phyloP scores from a whole-genome alignment of 2,113 vertebrate genomes.

The Toxotes jaculatrix region DNA sequence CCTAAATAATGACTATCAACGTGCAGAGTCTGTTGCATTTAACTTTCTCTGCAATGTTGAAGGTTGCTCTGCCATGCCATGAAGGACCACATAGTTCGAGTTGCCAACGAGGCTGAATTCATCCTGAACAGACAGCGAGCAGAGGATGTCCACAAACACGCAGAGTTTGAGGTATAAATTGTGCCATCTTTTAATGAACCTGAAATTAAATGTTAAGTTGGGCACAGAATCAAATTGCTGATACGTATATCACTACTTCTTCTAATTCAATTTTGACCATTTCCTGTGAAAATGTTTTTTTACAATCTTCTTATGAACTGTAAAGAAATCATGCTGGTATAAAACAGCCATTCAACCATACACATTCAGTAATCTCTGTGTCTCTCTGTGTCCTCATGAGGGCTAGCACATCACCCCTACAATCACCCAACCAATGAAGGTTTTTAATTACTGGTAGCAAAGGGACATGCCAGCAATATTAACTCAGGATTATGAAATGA shows the following conservation, averaged over 20 bases:
- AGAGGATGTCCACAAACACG: conserved; percentile 98
- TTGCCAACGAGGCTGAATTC: conserved; percentile 98
- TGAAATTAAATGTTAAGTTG: conserved; percentile 11
- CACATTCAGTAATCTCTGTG: conserved; percentile 55
- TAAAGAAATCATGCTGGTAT: conserved; percentile 60
- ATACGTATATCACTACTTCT: background rate
- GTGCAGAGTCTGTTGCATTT: conserved; percentile 6
- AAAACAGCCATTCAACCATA: conserved; percentile 35
- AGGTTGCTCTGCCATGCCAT: conserved; percentile 98
- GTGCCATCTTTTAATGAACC: background rate
- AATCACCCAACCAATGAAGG: conserved; percentile 42
- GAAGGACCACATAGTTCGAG: conserved; percentile 99
- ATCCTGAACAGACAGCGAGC: conserved; percentile 98
- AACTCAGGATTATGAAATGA: conserved; percentile 51
- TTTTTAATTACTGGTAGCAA: conserved; percentile 61
- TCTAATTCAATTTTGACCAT: conserved; percentile 1
- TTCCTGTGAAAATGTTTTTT: conserved; percentile 32
- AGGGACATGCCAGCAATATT: conserved; percentile 44
- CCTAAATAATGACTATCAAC: background rate
- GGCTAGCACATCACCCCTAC: conserved; percentile 58
- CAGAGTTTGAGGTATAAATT: conserved; percentile 95
- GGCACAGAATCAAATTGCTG: background rate
- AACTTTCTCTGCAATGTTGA: conserved; percentile 22
- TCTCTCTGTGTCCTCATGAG: conserved; percentile 62
- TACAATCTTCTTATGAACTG: conserved; percentile 30